Evolutionary conservation across 2,888 invertebrate species (phyloP).

Genomic region (Amblyjoppa fuscipennis): DNA sequence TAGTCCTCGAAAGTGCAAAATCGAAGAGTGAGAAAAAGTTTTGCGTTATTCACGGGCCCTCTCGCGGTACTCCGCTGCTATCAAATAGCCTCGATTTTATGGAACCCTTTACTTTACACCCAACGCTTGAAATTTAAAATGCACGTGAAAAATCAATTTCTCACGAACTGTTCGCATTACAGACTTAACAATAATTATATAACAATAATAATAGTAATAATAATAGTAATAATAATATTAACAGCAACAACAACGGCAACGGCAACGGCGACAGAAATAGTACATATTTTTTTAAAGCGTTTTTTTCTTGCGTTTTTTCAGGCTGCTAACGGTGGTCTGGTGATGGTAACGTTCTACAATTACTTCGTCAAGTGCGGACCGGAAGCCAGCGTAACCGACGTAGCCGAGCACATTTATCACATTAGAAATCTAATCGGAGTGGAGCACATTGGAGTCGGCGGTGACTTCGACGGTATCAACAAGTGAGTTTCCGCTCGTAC

Average conservation of each 20-base stretch:
- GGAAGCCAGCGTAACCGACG: constrained; percentile 92
- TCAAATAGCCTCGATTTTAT: constrained; percentile 2
- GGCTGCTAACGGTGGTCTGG: constrained; percentile 94
- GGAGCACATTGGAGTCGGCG: constrained; percentile 88
- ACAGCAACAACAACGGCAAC: no score
- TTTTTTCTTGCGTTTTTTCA: constrained; percentile 62
- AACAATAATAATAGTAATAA: no score
- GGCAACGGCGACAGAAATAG: no score
- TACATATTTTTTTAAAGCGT: no score
- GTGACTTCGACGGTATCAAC: constrained; percentile 89
- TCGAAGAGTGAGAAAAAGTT: constrained; percentile 17
- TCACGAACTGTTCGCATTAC: not conserved
- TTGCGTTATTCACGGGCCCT: not conserved
- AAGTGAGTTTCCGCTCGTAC: constrained; percentile 84
- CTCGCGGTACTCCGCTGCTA: not conserved
- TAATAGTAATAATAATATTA: no score
- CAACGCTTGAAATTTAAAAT: not conserved
- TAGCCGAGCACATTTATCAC: constrained; percentile 89
- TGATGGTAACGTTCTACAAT: constrained; percentile 97
- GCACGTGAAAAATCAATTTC: not conserved
- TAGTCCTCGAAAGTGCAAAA: constrained; percentile 13
- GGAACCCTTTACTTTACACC: not conserved
- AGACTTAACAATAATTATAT: not conserved
- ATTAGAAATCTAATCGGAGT: constrained; percentile 88
- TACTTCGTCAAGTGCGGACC: constrained; percentile 94